These are phyloP conservation scores for Anoplophora glabripennis DNA, from an alignment of 1,140 invertebrate genomes.

Conservation along the genomic window DNA sequence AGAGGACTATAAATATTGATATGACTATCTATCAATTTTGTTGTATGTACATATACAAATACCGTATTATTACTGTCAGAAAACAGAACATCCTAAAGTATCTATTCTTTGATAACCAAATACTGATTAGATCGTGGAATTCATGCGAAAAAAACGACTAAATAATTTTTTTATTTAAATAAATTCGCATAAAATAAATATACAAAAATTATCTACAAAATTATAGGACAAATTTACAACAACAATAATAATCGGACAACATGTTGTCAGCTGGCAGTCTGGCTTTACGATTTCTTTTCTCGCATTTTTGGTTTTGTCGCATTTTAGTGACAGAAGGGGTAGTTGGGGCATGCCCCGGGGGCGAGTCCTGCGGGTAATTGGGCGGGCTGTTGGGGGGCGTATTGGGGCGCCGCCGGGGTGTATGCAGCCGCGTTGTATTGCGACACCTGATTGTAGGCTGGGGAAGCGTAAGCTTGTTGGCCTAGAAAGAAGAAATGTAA, in stretches of 20 bases:
- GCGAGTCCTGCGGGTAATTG: constrained; percentile 55
- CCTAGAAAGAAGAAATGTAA: constrained; percentile 14
- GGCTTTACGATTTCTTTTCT: constrained; percentile 16
- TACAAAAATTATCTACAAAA: constrained; percentile 20
- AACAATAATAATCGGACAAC: constrained; percentile 20
- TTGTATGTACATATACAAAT: no score
- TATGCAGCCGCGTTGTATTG: background rate
- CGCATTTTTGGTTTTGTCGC: constrained; percentile 7
- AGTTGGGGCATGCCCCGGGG: constrained; percentile 57
- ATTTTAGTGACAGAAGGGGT: constrained; percentile 56
- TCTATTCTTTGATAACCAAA: no score
- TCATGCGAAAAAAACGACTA: no score
- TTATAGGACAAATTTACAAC: constrained; percentile 7
- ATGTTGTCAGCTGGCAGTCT: constrained; percentile 41
- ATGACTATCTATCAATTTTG: no score
- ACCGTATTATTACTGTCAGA: no score
- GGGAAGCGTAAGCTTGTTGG: constrained; percentile 22
- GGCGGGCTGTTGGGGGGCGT: constrained; percentile 34
- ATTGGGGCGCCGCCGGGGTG: constrained; percentile 10
- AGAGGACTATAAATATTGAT: no score
- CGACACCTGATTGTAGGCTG: constrained; percentile 15
- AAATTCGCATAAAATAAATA: constrained; percentile 18
- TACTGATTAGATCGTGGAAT: no score
- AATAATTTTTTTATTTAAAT: constrained; percentile 14
- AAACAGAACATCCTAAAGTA: no score